Percentiles rank a stretch among this genome's conserved stretches.
Evolutionary conservation across 2,797 vertebrate species (phyloP).

Genomic region (Cyclopterus lumpus): DNA sequence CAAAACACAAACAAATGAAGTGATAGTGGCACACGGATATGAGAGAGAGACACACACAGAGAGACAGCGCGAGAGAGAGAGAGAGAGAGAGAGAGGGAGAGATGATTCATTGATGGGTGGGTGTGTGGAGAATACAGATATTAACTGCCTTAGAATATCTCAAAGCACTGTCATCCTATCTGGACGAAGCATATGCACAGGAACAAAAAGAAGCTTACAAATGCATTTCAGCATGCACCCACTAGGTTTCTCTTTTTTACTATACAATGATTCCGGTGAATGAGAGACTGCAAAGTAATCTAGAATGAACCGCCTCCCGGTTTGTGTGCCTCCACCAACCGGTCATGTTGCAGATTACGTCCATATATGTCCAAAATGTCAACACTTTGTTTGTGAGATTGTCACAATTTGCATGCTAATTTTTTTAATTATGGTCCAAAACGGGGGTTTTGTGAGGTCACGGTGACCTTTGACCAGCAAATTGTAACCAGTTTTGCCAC

Average conservation of each 20-base stretch:
- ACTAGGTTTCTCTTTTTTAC: background rate
- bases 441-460: background rate
- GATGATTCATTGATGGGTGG: conserved; percentile 44
- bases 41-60: background rate
- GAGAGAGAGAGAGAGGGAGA: background rate
- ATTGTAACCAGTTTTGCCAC: background rate
- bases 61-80: background rate
- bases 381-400: background rate
- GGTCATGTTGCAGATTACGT: background rate
- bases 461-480: too few relatives aligned
- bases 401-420: background rate
- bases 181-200: background rate
- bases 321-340: background rate
- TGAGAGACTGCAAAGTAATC: background rate
- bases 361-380: background rate
- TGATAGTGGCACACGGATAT: conserved; percentile 13
- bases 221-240: background rate
- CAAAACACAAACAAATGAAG: conserved; percentile 44
- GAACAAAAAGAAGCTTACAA: background rate
- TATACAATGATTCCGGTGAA: background rate
- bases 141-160: conserved; percentile 9
- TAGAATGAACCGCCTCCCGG: background rate
- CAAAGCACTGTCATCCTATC: background rate
- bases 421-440: background rate
- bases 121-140: conserved; percentile 38